These are phyloP conservation scores for Plebejus argus DNA, from an alignment of 2,888 invertebrate genomes.

Conservation along the genomic window DNA sequence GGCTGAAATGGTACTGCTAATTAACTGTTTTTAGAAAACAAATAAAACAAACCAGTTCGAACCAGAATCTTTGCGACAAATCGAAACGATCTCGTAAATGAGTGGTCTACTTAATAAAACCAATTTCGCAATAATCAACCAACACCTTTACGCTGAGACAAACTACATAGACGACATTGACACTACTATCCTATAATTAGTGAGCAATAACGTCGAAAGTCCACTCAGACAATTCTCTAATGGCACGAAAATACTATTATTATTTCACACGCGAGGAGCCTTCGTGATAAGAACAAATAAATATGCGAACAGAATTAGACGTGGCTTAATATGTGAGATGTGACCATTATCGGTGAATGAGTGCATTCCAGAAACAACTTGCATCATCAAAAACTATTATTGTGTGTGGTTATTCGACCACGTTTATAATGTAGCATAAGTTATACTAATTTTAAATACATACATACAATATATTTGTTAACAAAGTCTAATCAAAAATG, in stretches of 20 bases:
- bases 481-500: no score
- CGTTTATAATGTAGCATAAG: background rate
- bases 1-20: no score
- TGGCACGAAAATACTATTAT: constrained; percentile 26
- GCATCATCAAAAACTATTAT: background rate
- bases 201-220: constrained; percentile 3
- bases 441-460: background rate
- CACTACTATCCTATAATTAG: constrained; percentile 20
- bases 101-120: no score
- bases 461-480: no score
- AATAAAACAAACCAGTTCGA: no score
- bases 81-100: no score
- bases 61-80: no score
- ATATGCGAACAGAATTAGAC: background rate
- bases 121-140: no score
- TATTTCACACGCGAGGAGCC: constrained; percentile 14
- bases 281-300: constrained; percentile 22
- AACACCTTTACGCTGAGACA: background rate
- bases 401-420: background rate
- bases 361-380: background rate
- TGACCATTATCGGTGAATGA: background rate
- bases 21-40: no score
- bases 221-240: constrained; percentile 20
- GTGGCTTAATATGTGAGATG: background rate
- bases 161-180: background rate